These are phyloP conservation scores for Sebastes miniatus DNA, from an alignment of 2,797 vertebrate genomes.

Conservation along the genomic window DNA sequence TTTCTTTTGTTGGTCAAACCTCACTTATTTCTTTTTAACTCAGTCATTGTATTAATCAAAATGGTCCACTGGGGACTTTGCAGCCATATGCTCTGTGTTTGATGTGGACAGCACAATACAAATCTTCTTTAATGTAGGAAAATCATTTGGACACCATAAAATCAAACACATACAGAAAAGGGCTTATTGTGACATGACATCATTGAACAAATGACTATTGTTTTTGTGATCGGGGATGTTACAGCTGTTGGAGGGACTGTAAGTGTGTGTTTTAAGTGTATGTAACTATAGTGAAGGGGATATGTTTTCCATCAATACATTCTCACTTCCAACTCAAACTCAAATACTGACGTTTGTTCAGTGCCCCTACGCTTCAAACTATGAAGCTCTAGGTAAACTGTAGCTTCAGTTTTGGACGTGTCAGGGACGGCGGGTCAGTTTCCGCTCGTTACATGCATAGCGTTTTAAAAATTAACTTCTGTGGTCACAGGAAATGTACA, in stretches of 20 bases:
- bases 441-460: neutral
- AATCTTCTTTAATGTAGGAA: slow-evolving; percentile 11
- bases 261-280: slow-evolving; percentile 21
- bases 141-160: slow-evolving; percentile 13
- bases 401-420: neutral
- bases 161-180: slow-evolving; percentile 35
- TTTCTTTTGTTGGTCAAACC: slow-evolving; percentile 44
- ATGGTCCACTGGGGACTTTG: neutral
- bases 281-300: slow-evolving; percentile 22
- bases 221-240: slow-evolving; percentile 19
- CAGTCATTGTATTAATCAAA: slow-evolving; percentile 31
- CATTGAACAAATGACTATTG: slow-evolving; percentile 47
- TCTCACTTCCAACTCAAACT: neutral
- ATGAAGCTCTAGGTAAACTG: neutral
- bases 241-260: slow-evolving; percentile 14
- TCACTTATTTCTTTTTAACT: slow-evolving; percentile 37
- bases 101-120: slow-evolving; percentile 7
- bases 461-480: neutral
- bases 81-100: slow-evolving; percentile 35
- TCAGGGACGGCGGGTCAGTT: neutral
- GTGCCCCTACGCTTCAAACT: neutral
- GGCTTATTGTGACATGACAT: slow-evolving; percentile 41
- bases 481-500: neutral
- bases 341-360: neutral
- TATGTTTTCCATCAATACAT: slow-evolving; percentile 4